Evolutionary conservation across 2,113 vertebrate genomes (phyloP), one percentile per base, ranked within the genome.

Genomic region (Rhinoptilus africanus): DNA sequence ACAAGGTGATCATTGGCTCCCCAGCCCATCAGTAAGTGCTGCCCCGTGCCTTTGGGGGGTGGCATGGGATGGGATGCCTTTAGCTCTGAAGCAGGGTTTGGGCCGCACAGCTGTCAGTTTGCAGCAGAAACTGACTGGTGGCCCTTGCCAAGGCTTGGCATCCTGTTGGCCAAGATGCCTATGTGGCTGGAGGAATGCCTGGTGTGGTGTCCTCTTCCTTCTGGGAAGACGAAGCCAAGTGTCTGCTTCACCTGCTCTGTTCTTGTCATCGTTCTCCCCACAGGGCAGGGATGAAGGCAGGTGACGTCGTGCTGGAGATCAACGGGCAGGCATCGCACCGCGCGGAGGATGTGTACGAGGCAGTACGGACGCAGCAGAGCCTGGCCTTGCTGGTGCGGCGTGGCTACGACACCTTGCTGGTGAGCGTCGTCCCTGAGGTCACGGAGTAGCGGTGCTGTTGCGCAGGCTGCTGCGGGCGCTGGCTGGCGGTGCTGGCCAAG

Each of bases 1-100:
- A 99, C 97, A 98, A 97, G 94, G 99, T 99, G 88, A 99, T 99
- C 97, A 94, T 97, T 5, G 99, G 99, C 78, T 99, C 99, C 47
- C 99, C 99, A 0, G 99, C 99, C 10, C 97, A 98, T 92, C 98
- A 99, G 99, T 99, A 84, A 98, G 98, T 76, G 84, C 67, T 28
- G 22, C 32, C 41, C 10, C 30, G 69, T 47, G 37, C 56, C n/a
- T 27, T 10, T 10, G 18, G 12, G 41, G 41, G 2, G 12, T 30
- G 56, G 16, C 14, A 0, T 14, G 57, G 30, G 20, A 13, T 7
- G 60, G 78, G 18, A 6, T 27, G 20, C 18, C 2, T 54, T 77
- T 48, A 45, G 27, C 37, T 72, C 47, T 2, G 72, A 30, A 32
- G 22, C 53, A 45, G n/a, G 27, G 24, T 32, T 79, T 48, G 62